phyloP scores from a whole-genome alignment of 2,888 invertebrate species.

The Hyposoter dolosus region DNA sequence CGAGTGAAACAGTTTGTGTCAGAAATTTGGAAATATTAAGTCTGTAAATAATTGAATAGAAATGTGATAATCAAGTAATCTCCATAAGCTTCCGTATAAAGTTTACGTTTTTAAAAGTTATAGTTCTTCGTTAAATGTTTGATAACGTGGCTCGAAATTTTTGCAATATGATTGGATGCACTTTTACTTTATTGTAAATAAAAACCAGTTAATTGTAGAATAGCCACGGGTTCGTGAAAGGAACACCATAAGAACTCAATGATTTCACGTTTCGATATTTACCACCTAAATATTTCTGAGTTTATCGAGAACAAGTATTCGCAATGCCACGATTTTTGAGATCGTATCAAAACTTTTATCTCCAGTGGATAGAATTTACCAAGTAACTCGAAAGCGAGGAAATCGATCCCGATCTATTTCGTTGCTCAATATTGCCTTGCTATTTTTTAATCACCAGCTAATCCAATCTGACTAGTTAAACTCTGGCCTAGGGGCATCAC shows the following conservation, averaged over 20 bases:
- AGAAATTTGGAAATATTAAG: too few species aligned
- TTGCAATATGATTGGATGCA: too few species aligned
- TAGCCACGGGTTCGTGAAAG: too few species aligned
- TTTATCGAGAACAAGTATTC: background rate
- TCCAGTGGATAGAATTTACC: background rate
- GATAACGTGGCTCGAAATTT: too few species aligned
- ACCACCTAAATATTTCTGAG: background rate
- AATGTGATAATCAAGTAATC: too few species aligned
- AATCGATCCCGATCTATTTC: background rate
- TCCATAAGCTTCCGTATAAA: too few species aligned
- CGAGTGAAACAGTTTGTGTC: too few species aligned
- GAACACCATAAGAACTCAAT: background rate
- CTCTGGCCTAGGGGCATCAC: conserved; percentile 10
- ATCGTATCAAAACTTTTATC: background rate
- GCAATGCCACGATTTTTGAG: background rate
- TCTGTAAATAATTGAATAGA: too few species aligned
- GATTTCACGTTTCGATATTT: background rate
- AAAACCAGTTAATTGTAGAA: too few species aligned
- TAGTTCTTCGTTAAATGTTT: too few species aligned
- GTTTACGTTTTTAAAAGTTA: too few species aligned
- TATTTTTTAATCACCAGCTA: conserved; percentile 3
- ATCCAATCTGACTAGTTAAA: background rate
- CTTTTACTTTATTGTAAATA: too few species aligned
- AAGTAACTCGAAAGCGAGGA: background rate
- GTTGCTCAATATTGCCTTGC: background rate